Percentiles rank a stretch among this genome's conserved stretches.
Evolutionary conservation across 2,113 vertebrate species (phyloP).

Genomic region (Uropsilus gracilis): DNA sequence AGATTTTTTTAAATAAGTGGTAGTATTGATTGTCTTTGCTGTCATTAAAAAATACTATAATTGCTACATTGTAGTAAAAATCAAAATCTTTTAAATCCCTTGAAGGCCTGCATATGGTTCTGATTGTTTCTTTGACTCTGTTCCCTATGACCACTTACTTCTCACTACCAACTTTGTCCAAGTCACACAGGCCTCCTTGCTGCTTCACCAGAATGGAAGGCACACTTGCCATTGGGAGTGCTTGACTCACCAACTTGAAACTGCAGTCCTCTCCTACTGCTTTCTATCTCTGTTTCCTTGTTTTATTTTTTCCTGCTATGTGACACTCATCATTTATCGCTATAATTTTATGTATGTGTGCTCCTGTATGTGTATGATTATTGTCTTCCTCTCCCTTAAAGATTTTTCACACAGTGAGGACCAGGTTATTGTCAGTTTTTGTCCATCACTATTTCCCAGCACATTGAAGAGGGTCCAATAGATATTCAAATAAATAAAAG

Average conservation of each 20-base stretch:
- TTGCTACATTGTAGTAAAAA: background rate
- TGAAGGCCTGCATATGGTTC: background rate
- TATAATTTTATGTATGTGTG: background rate
- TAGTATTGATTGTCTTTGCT: background rate
- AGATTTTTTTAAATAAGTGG: background rate
- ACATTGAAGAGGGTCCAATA: background rate
- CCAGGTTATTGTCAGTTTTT: background rate
- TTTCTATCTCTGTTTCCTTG: background rate
- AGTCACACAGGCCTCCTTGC: background rate
- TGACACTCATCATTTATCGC: background rate
- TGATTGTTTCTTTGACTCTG: background rate
- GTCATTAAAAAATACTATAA: conserved; percentile 8
- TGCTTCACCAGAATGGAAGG: background rate
- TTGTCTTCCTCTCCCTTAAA: background rate
- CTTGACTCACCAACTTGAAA: background rate
- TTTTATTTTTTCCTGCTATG: background rate
- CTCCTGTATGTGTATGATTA: background rate
- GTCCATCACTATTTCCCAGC: background rate
- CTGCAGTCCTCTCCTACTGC: background rate
- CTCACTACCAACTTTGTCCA: background rate
- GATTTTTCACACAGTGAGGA: background rate
- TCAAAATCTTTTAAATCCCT: background rate
- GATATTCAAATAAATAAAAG: background rate
- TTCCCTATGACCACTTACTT: background rate
- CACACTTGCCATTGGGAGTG: background rate